Percentiles rank a stretch among this genome's conserved stretches.
phyloP scores from a whole-genome alignment of 2,888 invertebrate genomes.

The Phania funesta region DNA sequence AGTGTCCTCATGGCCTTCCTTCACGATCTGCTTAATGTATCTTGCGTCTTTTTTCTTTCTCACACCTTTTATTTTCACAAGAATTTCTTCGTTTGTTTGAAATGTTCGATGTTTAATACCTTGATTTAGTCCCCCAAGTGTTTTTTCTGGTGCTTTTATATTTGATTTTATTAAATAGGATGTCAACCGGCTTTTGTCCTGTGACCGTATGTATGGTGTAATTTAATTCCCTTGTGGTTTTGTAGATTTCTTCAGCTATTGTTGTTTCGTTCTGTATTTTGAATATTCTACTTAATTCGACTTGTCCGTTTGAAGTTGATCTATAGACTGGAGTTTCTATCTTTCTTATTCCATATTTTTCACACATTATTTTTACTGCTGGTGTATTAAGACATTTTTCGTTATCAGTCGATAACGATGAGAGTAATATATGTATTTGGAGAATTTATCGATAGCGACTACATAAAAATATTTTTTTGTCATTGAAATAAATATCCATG shows the following conservation, averaged over 20 bases:
- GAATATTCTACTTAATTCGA: conserved; percentile 28
- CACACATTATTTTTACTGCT: conserved; percentile 8
- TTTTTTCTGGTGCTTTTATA: conserved; percentile 14
- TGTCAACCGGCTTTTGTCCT: neutral
- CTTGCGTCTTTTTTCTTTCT: conserved; percentile 5
- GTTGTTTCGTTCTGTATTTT: conserved; percentile 21
- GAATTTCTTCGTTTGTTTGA: conserved; percentile 7
- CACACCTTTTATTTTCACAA: conserved; percentile 14
- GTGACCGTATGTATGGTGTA: conserved; percentile 47
- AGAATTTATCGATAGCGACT: conserved; percentile 14
- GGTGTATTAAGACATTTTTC: neutral
- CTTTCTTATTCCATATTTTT: conserved; percentile 2
- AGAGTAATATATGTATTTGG: conserved; percentile 4
- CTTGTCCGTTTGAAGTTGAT: conserved; percentile 20
- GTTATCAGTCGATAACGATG: too few relatives aligned
- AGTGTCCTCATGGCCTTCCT: conserved; percentile 16
- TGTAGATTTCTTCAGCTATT: conserved; percentile 14
- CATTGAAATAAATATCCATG: too few relatives aligned
- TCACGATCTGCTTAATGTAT: neutral
- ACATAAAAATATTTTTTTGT: conserved; percentile 11
- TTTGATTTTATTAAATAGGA: conserved; percentile 3
- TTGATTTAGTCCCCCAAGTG: conserved; percentile 14
- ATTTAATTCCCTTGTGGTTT: conserved; percentile 5
- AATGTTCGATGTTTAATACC: neutral
- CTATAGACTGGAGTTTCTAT: neutral